Evolutionary conservation across 2,888 invertebrate species (phyloP).

Genomic region (Onthophagus sagittarius): DNA sequence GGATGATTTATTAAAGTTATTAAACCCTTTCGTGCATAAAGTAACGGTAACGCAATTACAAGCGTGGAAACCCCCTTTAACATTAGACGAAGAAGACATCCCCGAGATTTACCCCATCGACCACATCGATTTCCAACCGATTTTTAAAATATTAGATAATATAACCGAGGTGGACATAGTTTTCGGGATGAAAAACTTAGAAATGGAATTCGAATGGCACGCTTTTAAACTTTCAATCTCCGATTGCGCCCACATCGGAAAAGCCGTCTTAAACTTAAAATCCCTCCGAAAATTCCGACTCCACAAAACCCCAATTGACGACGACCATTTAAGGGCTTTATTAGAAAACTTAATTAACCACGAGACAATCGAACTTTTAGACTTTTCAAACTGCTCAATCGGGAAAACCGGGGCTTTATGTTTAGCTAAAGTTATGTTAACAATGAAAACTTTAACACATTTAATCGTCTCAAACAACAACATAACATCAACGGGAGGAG

Average conservation of each 20-base stretch:
- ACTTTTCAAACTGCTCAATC: constrained; percentile 64
- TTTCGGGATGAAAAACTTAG: constrained; percentile 49
- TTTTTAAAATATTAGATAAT: constrained; percentile 53
- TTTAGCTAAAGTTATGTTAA: constrained; percentile 57
- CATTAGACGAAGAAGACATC: constrained; percentile 43
- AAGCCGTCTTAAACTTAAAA: constrained; percentile 42
- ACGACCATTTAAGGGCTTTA: constrained; percentile 56
- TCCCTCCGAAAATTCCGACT: constrained; percentile 53
- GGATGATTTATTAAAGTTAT: constrained; percentile 38
- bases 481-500: constrained; percentile 33
- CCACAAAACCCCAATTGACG: constrained; percentile 59
- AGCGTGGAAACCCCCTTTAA: constrained; percentile 53
- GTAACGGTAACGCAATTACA: constrained; percentile 54
- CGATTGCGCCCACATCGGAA: constrained; percentile 58
- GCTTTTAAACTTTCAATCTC: constrained; percentile 60
- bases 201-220: constrained; percentile 54
- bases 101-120: constrained; percentile 48
- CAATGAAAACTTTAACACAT: constrained; percentile 52
- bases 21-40: constrained; percentile 53
- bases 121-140: constrained; percentile 58
- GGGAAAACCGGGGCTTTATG: constrained; percentile 61
- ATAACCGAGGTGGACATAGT: constrained; percentile 52
- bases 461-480: constrained; percentile 30
- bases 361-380: constrained; percentile 52
- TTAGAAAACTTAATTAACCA: constrained; percentile 54